Evolutionary conservation across 1,140 invertebrate species (phyloP), one percentile per base, ranked within the genome.

Genomic region (Penaeus japonicus): DNA sequence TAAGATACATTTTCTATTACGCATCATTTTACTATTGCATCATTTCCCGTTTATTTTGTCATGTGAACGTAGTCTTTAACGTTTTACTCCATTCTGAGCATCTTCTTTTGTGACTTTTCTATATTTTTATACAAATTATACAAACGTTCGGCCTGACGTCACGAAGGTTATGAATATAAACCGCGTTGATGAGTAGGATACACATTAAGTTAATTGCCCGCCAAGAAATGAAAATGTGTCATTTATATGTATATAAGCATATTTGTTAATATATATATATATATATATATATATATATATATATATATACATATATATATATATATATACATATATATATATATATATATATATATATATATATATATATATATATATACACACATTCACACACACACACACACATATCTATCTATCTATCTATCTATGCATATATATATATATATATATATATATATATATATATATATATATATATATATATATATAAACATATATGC

Each of bases 401-500:
- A 39, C 7, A 2, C 7, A 39, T 39, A 39, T 39, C 2, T 39
- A 39, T 39, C 2, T 39, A 39, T 39, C 2, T 77, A 32, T 32
- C 4, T 77, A 39, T 39, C 2, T 32, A 77, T 77, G 27, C 27
- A 77, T 77, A 77, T 77, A 77, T 77, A 77, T 77, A 27, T 77
- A 77, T 77, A 77, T 77, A 77, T 77, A 77, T 77, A 77, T 77
- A 77, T 77, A 77, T 77, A 77, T 77, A 77, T 77, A 4, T 77
- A 77, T 77, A 77, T 77, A 77, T 77, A 77, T 77, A 77, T 77
- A 77, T 77, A 77, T 77, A 15, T 77, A 32, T 77, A 35, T 77
- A 32, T 77, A 39, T 39, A 39, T 39, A 39, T 39, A 39, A 4
- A 39, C 7, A 39, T 39, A 2, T 39, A 39, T 39, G 7, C 7